Conservation (phyloP, 2,888 invertebrate species). For the Aricia artaxerxes region DNA sequence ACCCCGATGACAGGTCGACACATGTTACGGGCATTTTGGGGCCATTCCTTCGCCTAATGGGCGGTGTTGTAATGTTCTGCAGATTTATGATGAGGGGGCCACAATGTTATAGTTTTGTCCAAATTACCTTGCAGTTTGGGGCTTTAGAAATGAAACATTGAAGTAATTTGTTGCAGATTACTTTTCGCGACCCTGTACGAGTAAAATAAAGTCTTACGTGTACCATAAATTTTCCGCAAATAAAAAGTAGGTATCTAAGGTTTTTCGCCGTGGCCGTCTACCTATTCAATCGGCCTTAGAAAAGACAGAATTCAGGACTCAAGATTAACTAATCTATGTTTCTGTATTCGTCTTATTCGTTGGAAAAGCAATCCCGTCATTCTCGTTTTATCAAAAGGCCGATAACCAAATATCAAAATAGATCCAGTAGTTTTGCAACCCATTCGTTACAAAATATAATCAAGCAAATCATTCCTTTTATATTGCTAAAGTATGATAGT, state of each 20-base stretch:
- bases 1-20: constrained; percentile 80
- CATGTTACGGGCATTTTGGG: constrained; percentile 78
- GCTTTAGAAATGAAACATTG: neutral
- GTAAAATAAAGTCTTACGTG: too few species aligned
- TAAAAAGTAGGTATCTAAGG: too few species aligned
- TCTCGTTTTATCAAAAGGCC: too few species aligned
- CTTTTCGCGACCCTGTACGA: neutral
- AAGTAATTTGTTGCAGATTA: constrained; percentile 1
- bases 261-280: too few species aligned
- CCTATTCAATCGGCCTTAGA: too few species aligned
- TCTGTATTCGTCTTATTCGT: too few species aligned
- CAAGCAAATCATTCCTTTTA: neutral
- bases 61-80: constrained; percentile 73
- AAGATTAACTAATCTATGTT: too few species aligned
- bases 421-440: neutral
- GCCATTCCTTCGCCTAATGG: constrained; percentile 76
- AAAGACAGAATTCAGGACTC: too few species aligned
- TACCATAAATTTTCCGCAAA: too few species aligned
- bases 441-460: neutral
- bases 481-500: neutral
- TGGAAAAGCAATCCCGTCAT: too few species aligned
- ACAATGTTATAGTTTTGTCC: constrained; percentile 51
- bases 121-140: constrained; percentile 29
- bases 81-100: constrained; percentile 64
- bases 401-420: neutral